These are phyloP conservation scores for Rhabdomys dilectus DNA, from an alignment of 2,113 vertebrate genomes.

Conservation along the genomic window DNA sequence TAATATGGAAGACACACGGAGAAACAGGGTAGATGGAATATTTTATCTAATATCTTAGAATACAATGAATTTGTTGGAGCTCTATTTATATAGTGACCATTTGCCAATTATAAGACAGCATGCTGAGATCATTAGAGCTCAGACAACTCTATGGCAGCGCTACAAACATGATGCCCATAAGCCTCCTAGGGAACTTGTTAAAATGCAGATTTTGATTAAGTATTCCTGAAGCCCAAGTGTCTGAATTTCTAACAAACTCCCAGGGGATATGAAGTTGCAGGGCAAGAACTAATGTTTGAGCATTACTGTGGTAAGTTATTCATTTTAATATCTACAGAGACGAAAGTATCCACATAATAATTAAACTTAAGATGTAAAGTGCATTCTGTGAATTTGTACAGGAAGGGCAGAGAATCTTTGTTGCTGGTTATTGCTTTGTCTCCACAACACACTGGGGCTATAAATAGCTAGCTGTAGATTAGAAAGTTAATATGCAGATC, in stretches of 20 bases:
- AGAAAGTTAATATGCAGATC: neutral
- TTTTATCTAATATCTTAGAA: conserved; percentile 44
- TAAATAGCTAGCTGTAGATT: neutral
- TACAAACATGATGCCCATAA: neutral
- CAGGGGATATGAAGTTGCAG: neutral
- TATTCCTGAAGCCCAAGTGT: neutral
- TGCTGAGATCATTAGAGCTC: conserved; percentile 21
- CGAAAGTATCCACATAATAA: neutral
- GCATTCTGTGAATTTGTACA: neutral
- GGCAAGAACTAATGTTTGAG: conserved; percentile 22
- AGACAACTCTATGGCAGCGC: neutral
- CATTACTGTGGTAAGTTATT: neutral
- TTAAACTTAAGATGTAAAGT: neutral
- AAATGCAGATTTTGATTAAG: conserved; percentile 59
- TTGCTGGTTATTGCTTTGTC: neutral
- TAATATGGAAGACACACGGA: neutral
- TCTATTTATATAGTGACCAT: neutral
- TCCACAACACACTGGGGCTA: neutral
- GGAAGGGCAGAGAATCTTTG: neutral
- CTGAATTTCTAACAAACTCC: conserved; percentile 40
- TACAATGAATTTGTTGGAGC: neutral
- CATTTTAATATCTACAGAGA: neutral
- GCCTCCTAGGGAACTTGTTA: neutral
- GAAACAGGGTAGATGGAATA: neutral
- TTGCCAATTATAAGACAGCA: conserved; percentile 8